Conservation (phyloP, 2,797 vertebrate genomes). For the Microctenopoma lineatum region DNA sequence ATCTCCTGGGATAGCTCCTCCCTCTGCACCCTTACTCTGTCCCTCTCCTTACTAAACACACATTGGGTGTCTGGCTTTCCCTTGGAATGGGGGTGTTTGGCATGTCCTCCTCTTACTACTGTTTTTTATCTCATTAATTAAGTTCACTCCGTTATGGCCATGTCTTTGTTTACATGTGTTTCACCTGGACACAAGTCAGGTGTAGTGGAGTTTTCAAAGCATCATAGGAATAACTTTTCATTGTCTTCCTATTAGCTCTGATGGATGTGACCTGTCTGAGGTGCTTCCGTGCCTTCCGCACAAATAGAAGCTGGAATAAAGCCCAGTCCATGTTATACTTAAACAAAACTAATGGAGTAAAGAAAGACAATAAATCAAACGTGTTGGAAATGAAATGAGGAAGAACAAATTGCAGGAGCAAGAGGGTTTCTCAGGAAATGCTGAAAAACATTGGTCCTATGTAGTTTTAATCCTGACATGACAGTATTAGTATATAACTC, state of each 20-base stretch:
- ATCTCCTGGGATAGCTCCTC: conserved; percentile 41
- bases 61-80: conserved; percentile 75
- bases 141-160: not conserved
- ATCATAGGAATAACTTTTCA: not conserved
- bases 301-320: conserved; percentile 6
- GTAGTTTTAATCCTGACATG: not conserved
- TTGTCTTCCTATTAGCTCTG: conserved; percentile 35
- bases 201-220: not conserved
- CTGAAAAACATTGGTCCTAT: not conserved
- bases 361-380: conserved; percentile 22
- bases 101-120: conserved; percentile 49
- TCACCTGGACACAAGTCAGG: not conserved
- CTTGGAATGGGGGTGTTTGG: conserved; percentile 72
- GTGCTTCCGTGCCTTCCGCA: conserved; percentile 11
- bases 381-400: conserved; percentile 7
- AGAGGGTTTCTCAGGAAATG: not conserved
- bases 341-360: conserved; percentile 19
- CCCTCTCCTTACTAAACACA: conserved; percentile 43
- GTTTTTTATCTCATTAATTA: not conserved
- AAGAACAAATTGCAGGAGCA: conserved; percentile 5
- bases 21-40: conserved; percentile 21
- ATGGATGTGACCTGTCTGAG: conserved; percentile 33
- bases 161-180: conserved; percentile 6
- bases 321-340: conserved; percentile 14
- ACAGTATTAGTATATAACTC: conserved; percentile 2